phyloP scores from a whole-genome alignment of 2,797 vertebrate species.

The Pygocentrus nattereri region DNA sequence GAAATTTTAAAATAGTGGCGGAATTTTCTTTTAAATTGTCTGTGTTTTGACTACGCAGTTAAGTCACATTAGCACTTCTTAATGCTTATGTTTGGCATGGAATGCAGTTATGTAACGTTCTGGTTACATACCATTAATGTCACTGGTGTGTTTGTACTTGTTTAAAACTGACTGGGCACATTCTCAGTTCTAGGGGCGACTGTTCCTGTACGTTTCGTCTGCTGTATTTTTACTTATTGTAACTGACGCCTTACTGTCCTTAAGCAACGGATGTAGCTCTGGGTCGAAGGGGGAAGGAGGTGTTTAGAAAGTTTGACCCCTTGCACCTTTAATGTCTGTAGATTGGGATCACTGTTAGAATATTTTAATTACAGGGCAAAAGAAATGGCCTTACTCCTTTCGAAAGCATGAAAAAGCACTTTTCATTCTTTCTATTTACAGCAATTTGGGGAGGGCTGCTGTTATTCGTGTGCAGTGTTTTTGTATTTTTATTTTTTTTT shows the following conservation, averaged over 20 bases:
- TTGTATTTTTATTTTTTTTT: constrained; percentile 22
- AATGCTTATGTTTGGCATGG: neutral
- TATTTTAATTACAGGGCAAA: constrained; percentile 49
- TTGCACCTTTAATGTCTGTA: constrained; percentile 30
- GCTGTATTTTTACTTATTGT: neutral
- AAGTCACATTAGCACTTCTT: neutral
- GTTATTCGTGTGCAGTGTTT: neutral
- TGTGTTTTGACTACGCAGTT: neutral
- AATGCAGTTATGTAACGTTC: neutral
- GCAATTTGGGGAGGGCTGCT: constrained; percentile 1
- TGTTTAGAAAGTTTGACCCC: neutral
- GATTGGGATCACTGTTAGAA: constrained; percentile 38
- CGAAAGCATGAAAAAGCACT: constrained; percentile 28
- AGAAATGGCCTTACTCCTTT: constrained; percentile 46
- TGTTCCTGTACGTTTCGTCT: neutral
- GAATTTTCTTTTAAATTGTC: too few species aligned
- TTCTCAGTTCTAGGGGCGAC: neutral
- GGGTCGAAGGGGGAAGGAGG: neutral
- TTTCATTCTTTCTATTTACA: constrained; percentile 4
- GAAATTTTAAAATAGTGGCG: too few species aligned
- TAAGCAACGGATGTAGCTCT: neutral
- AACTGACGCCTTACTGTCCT: neutral
- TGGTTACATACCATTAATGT: neutral
- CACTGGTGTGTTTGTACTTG: neutral
- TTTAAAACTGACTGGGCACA: neutral